Evolutionary conservation across 2,797 vertebrate genomes (phyloP), one percentile per base, ranked within the genome.

Genomic region (Rhinoraja longicauda): DNA sequence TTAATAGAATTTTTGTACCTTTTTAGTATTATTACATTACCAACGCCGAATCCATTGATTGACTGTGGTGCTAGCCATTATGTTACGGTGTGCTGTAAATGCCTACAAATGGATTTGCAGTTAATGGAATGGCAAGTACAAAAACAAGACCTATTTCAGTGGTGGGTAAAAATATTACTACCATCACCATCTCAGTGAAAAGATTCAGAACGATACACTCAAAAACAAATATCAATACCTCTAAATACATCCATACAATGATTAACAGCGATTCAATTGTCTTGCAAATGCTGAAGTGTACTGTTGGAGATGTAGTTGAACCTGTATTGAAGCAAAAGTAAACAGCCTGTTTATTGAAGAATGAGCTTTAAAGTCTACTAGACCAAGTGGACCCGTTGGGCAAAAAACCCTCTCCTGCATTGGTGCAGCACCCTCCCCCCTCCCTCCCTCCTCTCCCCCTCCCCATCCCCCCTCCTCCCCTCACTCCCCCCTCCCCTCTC

Each of bases 61-160:
- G 82, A 86, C 29, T 32, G 1, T 86, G 82, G 57, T 64, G 59
- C 82, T 32, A 19, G 57, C 82, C 82, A 86, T 86, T 86, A 57
- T 64, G 82, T 86, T 62, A 86, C 32, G 32, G 17, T n/a, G 53
- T 86, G 82, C n/a, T 86, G 59, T 64, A 86, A 62, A 86, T 64
- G 82, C 26, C 1, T 59, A 86, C 82, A 62, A 86, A 86, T 86
- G 29, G 59, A 86, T 86, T 86, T 64, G 82, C 29, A 64, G 82
- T 86, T 86, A 64, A 86, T 86, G 82, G 82, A n/a, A 59, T 86
- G 82, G 82, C 59, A 86, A 86, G 82, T 62, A 29, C 57, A 86
- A 86, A 86, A 64, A 86, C 26, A 17, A 59, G 6, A 62, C 82
- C 57, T n/a, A n/a, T 5, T 86, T 86, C 82, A 32, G 29, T n/a